Base-by-base conservation (phyloP, 2,113 vertebrate genomes). In the Poicephalus gulielmi region DNA sequence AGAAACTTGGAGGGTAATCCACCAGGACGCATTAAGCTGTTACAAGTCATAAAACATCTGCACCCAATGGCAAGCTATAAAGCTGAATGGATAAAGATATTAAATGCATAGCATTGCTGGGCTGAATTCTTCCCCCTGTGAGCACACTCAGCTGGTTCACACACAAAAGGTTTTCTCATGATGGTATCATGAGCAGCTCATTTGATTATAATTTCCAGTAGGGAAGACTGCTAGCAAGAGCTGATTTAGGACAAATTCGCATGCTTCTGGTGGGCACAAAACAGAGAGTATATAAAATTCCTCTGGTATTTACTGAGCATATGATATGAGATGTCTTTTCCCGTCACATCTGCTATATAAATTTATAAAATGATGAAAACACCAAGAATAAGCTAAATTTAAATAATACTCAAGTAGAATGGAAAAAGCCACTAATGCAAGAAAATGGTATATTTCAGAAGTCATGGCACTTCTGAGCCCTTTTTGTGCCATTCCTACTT, bases 21-120 rank as follows among this genome's bases (percentile, higher is more conserved):
- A 96, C 92, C 71, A 96, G 93, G 95, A 96, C 94, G 80, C 79
- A 98, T 97, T 96, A 97, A 96, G 86, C 96, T 91, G 92, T 97
- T 97, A 93, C 82, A 97, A 97, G 96, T 95, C 94, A 94, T 97
- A 97, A 97, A 98, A 96, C 83, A 93, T 95, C 75, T 90, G 53
- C 94, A 94, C 93, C 96, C 94, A 95, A 95, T 93, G 92, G 94
- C 94, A 88, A 97, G 89, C 90, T 89, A 97, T 96, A 97, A 98
- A 97, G 92, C 59, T 93, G 95, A 96, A 91, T 96, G 95, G 92
- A 98, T 94, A 96, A 95, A 97, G 86, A 96, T 95, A 88, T 96
- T 96, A 95, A 95, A 80, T 76, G 46, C 78, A 91, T 90, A 86
- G 68, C 83, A 87, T 70, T 94, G 94, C 89, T 68, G 73, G 63